Base-by-base conservation (phyloP, 2,797 vertebrate genomes). In the Chromobotia macracanthus region DNA sequence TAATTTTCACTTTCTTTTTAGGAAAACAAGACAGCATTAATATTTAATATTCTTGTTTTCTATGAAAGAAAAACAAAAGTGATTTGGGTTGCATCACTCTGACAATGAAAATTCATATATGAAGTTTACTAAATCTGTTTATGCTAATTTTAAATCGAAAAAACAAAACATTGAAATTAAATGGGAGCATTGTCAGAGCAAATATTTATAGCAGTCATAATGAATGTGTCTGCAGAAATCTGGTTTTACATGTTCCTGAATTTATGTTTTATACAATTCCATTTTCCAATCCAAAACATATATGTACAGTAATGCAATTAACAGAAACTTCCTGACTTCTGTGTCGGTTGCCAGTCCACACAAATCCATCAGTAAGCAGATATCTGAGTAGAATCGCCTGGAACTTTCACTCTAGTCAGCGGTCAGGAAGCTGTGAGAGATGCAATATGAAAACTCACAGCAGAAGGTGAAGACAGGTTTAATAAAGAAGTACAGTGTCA, bases 401-500 rank as follows among this genome's bases (percentile, higher is more conserved):
- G 44, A 79, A 72, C 44, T 21, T 51, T 80, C 48, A 31, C 11
- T 84, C 58, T n/a, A 19, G 67, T 65, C 51, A 50, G 72, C 66
- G 19, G 64, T 67, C 16, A 11, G 41, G 31, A 71, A 21, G 41
- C 70, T 79, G 64, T 56, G 64, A 28, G n/a, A 58, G 51, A 31
- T 12, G 48, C 48, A 67, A 55, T 77, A 72, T 46, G 23, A 19
- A 73, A 38, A 61, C 60, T 55, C 5, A 58, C 46, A 18, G 58
- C 16, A 53, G 66, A 55, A 81, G 68, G 23, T 23, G 65, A 46
- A 68, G 69, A 60, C 48, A 63, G 70, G 38, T 82, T 84, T 80
- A 82, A 84, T 84, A 80, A 82, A 82, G 35, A 16, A 53, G 67
- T 70, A 65, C 65, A 71, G 65, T 63, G 48, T 63, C 44, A 70